These are phyloP conservation scores for Pseudorhiza aurosa DNA, from an alignment of 30 jellyfish, hydroid and myxozoan species.

Conservation along the genomic window DNA sequence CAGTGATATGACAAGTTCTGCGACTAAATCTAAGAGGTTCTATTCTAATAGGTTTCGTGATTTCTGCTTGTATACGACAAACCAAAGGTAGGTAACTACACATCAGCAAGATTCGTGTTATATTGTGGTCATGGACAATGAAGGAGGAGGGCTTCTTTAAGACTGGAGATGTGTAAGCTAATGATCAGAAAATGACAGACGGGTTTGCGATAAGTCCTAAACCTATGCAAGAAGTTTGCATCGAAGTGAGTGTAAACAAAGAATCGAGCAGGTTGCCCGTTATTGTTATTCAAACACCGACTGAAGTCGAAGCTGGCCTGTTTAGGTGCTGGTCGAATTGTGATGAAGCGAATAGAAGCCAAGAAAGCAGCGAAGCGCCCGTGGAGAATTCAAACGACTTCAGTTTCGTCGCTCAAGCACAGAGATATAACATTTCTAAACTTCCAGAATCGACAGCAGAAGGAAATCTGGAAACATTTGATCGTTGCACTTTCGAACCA, in stretches of 20 bases:
- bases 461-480: not conserved
- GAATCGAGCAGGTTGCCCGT: constrained; percentile 56
- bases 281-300: constrained; percentile 58
- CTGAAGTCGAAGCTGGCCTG: constrained; percentile 65
- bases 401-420: not conserved
- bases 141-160: no score
- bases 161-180: not conserved
- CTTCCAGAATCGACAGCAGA: not conserved
- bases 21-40: no score
- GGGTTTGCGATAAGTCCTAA: constrained; percentile 1
- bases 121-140: no score
- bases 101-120: no score
- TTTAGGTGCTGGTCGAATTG: constrained; percentile 8
- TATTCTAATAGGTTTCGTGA: no score
- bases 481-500: not conserved
- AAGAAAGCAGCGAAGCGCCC: not conserved
- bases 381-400: not conserved
- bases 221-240: constrained; percentile 11
- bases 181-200: constrained; percentile 4
- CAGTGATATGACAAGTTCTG: not conserved
- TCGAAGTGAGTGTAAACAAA: constrained; percentile 25
- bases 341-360: constrained; percentile 4
- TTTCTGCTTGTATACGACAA: no score
- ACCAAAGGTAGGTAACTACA: no score
- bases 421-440: not conserved